Base-by-base conservation (phyloP, 1,140 invertebrate species). In the Sesamia nonagrioides region DNA sequence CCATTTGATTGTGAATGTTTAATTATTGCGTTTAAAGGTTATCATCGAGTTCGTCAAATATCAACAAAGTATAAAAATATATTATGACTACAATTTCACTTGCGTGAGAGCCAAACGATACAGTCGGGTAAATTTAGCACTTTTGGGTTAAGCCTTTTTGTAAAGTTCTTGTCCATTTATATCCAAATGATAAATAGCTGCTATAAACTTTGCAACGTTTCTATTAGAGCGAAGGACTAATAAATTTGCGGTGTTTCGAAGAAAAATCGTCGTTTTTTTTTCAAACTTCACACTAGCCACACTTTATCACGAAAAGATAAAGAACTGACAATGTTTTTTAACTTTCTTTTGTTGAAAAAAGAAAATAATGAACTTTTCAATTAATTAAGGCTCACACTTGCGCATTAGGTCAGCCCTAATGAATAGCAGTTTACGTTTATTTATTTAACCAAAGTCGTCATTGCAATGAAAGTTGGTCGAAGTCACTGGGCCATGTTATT, bases 401-500 rank as follows among this genome's bases (percentile, higher is more conserved):
- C 37, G 37, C 61, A 66, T 66, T 66, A 66, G 61, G 75, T 56
- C 79, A 80, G 48, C 79, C 79, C 73, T 80, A 80, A 42, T 77
- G 63, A 80, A 80, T 50, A 75, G 58, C 18, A 79, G 33, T 80
- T 72, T 45, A 48, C 73, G 45, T 80, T 72, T 80, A 71, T 74
- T 80, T 80, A 73, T 80, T 76, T 76, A 63, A 50, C 72, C 54
- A 63, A 68, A 71, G 74, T 77, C 50, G 61, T 71, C 40, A 61
- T 63, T 27, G 69, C 77, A 82, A 82, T 82, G 69, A 74, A 75
- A 78, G 27, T 78, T 35, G 40, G 48, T 35, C 74, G 58, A 13
- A 61, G 42, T 69, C 45, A 79, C 52, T 82, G 77, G 60, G 48
- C 79, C 74, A 40, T 77, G 79, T 73, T 73, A 81, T 78, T 78